Evolutionary conservation across 2,797 vertebrate genomes (phyloP).

Genomic region (Anguilla marmorata): DNA sequence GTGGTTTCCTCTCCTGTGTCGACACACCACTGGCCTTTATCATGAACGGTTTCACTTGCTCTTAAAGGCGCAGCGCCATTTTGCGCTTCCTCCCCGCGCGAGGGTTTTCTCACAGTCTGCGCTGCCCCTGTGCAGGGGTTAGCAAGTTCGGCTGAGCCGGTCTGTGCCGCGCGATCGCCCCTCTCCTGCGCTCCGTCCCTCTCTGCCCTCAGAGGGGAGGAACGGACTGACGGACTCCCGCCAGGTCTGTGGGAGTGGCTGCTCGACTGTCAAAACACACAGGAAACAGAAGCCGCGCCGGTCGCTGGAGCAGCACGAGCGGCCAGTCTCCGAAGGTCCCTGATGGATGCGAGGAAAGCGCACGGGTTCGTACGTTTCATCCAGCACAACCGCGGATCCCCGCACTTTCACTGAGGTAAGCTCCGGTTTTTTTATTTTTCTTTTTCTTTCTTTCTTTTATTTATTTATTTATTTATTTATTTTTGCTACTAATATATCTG

Average conservation of each 20-base stretch:
- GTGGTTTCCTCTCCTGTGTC: not conserved
- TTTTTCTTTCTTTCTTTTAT: not conserved
- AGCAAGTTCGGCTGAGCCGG: slow-evolving; percentile 36
- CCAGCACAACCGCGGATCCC: not conserved
- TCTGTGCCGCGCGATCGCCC: not conserved
- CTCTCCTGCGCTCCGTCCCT: not conserved
- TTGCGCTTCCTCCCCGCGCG: slow-evolving; percentile 18
- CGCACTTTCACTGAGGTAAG: slow-evolving; percentile 13
- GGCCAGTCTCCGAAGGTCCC: too few relatives aligned
- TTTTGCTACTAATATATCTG: not conserved
- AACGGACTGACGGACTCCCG: not conserved
- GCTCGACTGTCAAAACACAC: not conserved
- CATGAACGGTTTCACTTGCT: not conserved
- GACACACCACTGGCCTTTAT: slow-evolving; percentile 13
- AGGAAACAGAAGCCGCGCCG: not conserved
- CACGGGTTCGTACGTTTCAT: not conserved
- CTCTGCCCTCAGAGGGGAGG: not conserved
- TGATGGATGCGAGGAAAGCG: not conserved
- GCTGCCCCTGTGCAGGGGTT: slow-evolving; percentile 59
- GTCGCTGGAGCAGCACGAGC: not conserved
- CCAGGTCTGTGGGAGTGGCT: not conserved
- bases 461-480: not conserved
- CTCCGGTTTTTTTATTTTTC: too few relatives aligned
- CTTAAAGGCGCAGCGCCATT: slow-evolving; percentile 16
- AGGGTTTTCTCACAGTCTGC: slow-evolving; percentile 9